These are phyloP conservation scores for Cephalophus harveyi DNA, from an alignment of 2,113 vertebrate species.

Conservation along the genomic window DNA sequence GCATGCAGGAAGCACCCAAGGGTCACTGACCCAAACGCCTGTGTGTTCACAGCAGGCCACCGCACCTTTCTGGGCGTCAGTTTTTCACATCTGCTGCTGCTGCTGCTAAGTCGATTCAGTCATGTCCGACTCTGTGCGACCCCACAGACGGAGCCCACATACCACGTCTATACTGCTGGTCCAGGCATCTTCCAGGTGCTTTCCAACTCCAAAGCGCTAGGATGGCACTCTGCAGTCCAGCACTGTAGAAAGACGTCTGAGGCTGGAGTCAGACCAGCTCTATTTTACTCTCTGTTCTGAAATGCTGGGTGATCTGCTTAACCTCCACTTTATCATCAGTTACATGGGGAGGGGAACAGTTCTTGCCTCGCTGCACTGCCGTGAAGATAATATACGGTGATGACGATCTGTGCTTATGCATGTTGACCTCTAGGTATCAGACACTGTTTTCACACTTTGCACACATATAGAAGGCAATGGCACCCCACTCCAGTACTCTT, in stretches of 20 bases:
- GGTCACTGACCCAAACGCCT: background rate
- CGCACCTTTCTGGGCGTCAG: background rate
- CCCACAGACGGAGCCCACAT: too few relatives aligned
- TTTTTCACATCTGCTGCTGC: background rate
- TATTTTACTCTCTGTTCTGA: background rate
- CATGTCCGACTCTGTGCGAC: too few relatives aligned
- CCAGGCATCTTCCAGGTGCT: background rate
- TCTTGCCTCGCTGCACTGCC: background rate
- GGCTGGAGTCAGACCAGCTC: background rate
- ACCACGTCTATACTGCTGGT: background rate
- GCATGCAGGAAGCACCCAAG: background rate
- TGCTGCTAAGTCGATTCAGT: too few relatives aligned
- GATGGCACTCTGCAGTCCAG: background rate
- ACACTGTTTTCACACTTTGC: background rate
- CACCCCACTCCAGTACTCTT: too few relatives aligned
- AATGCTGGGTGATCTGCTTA: background rate
- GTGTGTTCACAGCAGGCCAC: accelerated
- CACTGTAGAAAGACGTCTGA: accelerated
- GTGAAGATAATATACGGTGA: background rate
- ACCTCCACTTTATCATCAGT: background rate
- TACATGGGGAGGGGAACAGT: background rate
- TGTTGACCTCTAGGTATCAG: background rate
- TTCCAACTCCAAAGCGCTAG: background rate
- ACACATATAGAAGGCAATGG: too few relatives aligned
- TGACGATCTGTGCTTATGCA: background rate